phyloP scores from a whole-genome alignment of 2,113 vertebrate genomes.

The Phyllostomus discolor region DNA sequence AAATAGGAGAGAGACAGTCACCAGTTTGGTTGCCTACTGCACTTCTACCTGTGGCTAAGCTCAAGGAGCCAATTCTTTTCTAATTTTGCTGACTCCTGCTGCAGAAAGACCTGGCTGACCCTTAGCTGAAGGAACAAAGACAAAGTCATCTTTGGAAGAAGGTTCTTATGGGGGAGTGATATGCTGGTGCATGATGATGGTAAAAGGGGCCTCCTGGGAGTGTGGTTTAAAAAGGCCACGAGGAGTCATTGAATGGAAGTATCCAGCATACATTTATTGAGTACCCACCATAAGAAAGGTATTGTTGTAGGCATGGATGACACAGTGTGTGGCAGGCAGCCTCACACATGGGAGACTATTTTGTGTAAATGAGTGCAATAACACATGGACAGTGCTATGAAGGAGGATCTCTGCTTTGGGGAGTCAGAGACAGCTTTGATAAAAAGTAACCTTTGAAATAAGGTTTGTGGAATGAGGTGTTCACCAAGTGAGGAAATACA shows the following conservation, averaged over 20 bases:
- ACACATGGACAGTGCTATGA: neutral
- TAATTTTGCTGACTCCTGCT: neutral
- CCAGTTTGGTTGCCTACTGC: neutral
- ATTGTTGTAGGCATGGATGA: rapidly evolving
- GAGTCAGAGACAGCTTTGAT: neutral
- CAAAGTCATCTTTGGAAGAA: neutral
- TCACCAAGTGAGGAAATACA: neutral
- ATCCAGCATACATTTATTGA: rapidly evolving
- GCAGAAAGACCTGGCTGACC: neutral
- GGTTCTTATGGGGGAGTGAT: neutral
- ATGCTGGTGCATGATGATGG: neutral
- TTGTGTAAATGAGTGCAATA: neutral
- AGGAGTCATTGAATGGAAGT: neutral
- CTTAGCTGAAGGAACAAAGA: neutral
- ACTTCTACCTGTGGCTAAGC: neutral
- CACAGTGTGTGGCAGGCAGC: rapidly evolving
- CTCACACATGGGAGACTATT: neutral
- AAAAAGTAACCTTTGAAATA: neutral
- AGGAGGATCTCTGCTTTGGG: neutral
- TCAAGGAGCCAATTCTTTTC: neutral
- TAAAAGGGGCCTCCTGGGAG: neutral
- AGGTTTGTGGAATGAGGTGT: neutral
- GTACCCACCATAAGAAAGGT: rapidly evolving
- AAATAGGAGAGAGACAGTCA: neutral
- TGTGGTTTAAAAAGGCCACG: neutral